A percentile compares a stretch with the other conserved stretches of the same genome.
phyloP scores from a whole-genome alignment of 1,140 invertebrate genomes.

The Scylla paramamosain region DNA sequence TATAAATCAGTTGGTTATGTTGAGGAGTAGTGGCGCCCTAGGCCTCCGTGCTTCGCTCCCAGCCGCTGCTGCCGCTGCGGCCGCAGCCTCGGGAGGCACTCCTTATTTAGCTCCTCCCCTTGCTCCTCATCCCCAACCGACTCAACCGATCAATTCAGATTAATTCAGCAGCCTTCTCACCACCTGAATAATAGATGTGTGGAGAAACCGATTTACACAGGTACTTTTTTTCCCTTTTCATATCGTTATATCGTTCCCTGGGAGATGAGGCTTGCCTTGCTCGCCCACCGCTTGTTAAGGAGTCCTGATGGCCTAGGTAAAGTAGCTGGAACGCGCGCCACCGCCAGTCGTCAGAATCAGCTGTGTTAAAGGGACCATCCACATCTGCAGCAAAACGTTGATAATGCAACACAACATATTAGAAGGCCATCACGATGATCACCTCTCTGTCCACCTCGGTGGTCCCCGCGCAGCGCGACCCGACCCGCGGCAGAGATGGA shows the following conservation, averaged over 20 bases:
- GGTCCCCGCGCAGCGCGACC: background rate
- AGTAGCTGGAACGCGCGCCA: background rate
- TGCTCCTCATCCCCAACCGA: background rate
- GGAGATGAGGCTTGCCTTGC: background rate
- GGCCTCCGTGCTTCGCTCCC: background rate
- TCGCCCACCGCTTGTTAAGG: background rate
- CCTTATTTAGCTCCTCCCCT: constrained; percentile 1
- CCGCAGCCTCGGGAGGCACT: background rate
- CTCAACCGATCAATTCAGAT: constrained; percentile 68
- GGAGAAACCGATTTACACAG: constrained; percentile 40
- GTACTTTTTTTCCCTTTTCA: constrained; percentile 30
- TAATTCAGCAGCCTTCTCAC: constrained; percentile 57
- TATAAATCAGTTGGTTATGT: background rate
- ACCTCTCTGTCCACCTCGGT: background rate
- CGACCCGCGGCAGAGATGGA: background rate
- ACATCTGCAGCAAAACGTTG: background rate
- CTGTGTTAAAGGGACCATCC: background rate
- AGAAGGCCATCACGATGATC: background rate
- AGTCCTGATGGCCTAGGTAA: background rate
- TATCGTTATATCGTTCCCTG: background rate
- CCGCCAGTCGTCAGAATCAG: background rate
- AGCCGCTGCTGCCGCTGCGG: background rate
- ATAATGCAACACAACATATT: background rate
- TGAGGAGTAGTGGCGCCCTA: background rate
- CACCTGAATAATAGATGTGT: constrained; percentile 57